Conservation (phyloP, 1,140 invertebrate species). For the Bombus confusus region DNA sequence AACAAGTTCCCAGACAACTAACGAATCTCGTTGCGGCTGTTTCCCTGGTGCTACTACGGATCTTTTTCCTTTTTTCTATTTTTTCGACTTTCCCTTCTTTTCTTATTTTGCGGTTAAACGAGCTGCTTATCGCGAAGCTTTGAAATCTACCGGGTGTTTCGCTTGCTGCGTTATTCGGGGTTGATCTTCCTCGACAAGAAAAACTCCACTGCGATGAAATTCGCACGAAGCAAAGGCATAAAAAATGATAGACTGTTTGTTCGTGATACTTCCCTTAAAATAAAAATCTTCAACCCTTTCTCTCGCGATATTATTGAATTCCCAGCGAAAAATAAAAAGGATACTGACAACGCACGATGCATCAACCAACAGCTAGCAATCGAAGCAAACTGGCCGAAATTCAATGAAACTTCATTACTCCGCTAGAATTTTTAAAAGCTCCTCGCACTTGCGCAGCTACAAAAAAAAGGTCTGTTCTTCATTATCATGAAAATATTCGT, state of each 20-base stretch:
- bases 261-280: too few relatives aligned
- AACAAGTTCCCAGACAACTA: slow-evolving; percentile 48
- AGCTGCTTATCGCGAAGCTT: slow-evolving; percentile 7
- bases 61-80: neutral
- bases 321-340: too few relatives aligned
- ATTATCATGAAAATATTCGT: neutral
- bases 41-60: neutral
- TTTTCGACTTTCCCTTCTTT: neutral
- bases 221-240: too few relatives aligned
- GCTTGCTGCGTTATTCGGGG: neutral
- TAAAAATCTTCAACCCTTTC: too few relatives aligned
- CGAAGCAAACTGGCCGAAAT: too few relatives aligned
- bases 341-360: too few relatives aligned
- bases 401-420: neutral
- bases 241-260: too few relatives aligned
- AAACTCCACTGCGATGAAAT: too few relatives aligned
- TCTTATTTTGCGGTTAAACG: neutral
- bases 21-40: slow-evolving; percentile 45
- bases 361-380: too few relatives aligned
- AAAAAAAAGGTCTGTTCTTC: neutral
- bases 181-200: neutral
- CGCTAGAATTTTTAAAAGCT: neutral
- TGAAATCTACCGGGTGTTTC: slow-evolving; percentile 12
- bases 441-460: neutral
- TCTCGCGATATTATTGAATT: too few relatives aligned